Evolutionary conservation across 2,888 invertebrate species (phyloP).

Genomic region (Stramonita haemastoma): DNA sequence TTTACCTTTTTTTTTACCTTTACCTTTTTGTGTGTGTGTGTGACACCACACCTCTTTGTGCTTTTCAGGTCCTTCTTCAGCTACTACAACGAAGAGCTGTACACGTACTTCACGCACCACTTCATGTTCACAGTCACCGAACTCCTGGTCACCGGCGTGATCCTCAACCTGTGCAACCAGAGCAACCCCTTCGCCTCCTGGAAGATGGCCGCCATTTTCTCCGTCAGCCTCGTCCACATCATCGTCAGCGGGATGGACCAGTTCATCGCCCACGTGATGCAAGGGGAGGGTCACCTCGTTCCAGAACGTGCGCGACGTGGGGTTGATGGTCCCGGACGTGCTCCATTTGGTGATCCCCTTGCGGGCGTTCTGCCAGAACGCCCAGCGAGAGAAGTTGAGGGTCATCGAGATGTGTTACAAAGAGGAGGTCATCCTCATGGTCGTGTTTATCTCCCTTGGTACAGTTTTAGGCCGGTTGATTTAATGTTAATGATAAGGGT

Average conservation of each 20-base stretch:
- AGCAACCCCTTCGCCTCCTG: conserved; percentile 66
- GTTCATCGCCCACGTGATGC: conserved; percentile 72
- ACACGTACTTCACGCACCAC: conserved; percentile 72
- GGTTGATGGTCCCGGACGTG: conserved; percentile 73
- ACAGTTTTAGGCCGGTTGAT: conserved; percentile 64
- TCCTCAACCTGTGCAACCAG: conserved; percentile 69
- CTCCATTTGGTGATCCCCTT: conserved; percentile 80
- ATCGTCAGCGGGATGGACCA: conserved; percentile 73
- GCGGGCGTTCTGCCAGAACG: conserved; percentile 71
- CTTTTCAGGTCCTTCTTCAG: conserved; percentile 65
- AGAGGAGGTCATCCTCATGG: conserved; percentile 74
- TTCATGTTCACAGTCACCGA: conserved; percentile 76
- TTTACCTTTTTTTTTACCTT: too few relatives aligned
- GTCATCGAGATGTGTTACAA: conserved; percentile 74
- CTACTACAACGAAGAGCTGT: conserved; percentile 76
- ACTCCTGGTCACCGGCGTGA: conserved; percentile 68
- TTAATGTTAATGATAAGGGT: conserved; percentile 40
- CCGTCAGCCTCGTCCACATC: conserved; percentile 73
- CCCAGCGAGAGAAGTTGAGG: conserved; percentile 66
- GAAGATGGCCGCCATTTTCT: conserved; percentile 70
- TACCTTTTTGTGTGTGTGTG: too few relatives aligned
- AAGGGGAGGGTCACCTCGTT: conserved; percentile 65
- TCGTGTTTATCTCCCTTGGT: conserved; percentile 68
- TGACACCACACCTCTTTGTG: too few relatives aligned
- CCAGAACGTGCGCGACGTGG: conserved; percentile 73